These are phyloP conservation scores for Arrhopalites spinosus DNA, from an alignment of 2,888 invertebrate species.

Conservation along the genomic window DNA sequence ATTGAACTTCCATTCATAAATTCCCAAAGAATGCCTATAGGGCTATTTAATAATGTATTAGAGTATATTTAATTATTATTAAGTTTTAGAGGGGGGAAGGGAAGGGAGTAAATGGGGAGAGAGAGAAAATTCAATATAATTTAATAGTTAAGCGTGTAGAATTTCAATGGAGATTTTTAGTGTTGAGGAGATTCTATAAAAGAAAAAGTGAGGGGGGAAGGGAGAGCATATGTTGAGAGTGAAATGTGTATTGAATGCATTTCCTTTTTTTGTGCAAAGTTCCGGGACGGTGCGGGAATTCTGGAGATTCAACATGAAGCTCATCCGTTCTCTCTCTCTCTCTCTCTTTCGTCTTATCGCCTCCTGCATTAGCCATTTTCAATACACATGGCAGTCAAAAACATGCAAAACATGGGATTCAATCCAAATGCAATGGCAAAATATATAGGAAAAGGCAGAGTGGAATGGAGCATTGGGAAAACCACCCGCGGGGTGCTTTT, in stretches of 20 bases:
- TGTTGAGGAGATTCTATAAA: background rate
- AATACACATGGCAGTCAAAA: background rate
- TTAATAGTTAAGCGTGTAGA: too few species aligned
- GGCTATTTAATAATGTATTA: too few species aligned
- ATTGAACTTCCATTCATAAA: too few species aligned
- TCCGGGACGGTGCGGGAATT: conserved; percentile 12
- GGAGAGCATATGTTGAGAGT: background rate
- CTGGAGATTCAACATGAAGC: background rate
- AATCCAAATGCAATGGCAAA: background rate
- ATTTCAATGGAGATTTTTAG: too few species aligned
- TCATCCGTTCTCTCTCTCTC: background rate
- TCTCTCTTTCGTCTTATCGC: conserved; percentile 1
- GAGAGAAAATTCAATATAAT: too few species aligned
- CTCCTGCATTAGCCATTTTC: background rate
- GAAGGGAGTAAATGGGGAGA: too few species aligned
- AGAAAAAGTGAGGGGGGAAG: background rate
- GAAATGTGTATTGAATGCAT: conserved; percentile 32
- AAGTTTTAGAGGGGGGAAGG: too few species aligned
- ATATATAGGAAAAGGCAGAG: too few species aligned
- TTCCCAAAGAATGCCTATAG: too few species aligned
- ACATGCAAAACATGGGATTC: too few species aligned
- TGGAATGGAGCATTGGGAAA: background rate
- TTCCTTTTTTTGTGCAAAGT: conserved; percentile 23
- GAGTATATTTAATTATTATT: too few species aligned
- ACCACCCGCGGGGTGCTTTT: conserved; percentile 16